Base-by-base conservation (phyloP, 2,888 invertebrate species). In the Cryptosula pallasiana region DNA sequence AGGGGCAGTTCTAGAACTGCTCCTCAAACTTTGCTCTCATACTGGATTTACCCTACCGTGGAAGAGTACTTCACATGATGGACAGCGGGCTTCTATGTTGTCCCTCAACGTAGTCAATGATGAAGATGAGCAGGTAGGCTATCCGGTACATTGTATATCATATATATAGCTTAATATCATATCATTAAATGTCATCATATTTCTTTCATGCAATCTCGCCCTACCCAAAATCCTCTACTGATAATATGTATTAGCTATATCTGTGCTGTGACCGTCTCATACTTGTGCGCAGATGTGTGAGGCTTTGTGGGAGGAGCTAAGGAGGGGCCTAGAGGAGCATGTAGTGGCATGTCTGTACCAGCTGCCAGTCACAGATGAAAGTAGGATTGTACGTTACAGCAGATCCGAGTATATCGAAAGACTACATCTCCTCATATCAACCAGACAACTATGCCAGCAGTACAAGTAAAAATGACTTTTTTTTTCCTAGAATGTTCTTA, bases 11-110 rank as follows among this genome's bases (percentile, higher is more conserved):
- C 75, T 83, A 16, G 78, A 81, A 69, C 80, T 80, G 69, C 75
- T 83, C 25, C 72, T 82, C 35, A 75, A 77, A 2, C 76, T 83
- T 13, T 79, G 81, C 23, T 81, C 82, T 1, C 76, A 78, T n/a
- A 81, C 82, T 71, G 83, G 83, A 0, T 74, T 83, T n/a, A 75
- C 78, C 29, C 75, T 83, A 63, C 83, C 83, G 16, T 63, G 63
- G 63, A 63, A 63, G 27, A 32, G 2, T 9, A 13, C 32, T 27
- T 20, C 25, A 32, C 63, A 63, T 13, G 63, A 27, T 13, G 63
- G 63, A 13, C 63, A 27, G n/a, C 25, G 32, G 34, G 63, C 63
- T 13, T 63, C 63, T 29, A 32, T 63, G 63, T 13, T 63, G 32
- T 63, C 63, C 13, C 32, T 63, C 13, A 63, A 63, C 32, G 63